Evolutionary conservation across 2,797 vertebrate species (phyloP).

Genomic region (Anguilla obscura): DNA sequence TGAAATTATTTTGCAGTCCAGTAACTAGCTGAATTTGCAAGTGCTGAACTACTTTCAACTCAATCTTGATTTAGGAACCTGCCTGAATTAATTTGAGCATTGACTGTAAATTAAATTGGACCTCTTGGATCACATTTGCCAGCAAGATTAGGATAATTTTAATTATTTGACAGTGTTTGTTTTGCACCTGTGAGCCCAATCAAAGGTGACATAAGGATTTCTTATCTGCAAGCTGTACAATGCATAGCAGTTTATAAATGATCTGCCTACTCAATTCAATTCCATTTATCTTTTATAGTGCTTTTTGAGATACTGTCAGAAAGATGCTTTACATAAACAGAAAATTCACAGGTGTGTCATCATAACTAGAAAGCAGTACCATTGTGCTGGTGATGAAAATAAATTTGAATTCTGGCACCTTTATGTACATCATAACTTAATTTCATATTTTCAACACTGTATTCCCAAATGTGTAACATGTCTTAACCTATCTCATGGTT

Average conservation of each 20-base stretch:
- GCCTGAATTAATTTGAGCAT: neutral
- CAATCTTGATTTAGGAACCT: neutral
- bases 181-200: neutral
- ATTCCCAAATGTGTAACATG: slow-evolving; percentile 1
- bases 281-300: too few species aligned
- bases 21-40: neutral
- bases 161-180: neutral
- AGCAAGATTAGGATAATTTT: neutral
- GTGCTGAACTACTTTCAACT: neutral
- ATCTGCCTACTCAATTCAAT: neutral
- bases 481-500: neutral
- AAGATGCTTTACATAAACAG: too few species aligned
- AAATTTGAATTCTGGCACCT: neutral
- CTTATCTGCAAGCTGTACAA: neutral
- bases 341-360: too few species aligned
- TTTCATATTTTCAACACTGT: neutral
- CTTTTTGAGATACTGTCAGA: too few species aligned
- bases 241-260: neutral
- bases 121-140: neutral
- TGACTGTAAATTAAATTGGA: neutral
- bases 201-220: neutral
- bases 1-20: neutral
- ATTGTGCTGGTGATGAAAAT: neutral
- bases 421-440: neutral
- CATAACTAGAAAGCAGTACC: too few species aligned